phyloP scores from a whole-genome alignment of 2,113 vertebrate species.

The Synchiropus splendidus region DNA sequence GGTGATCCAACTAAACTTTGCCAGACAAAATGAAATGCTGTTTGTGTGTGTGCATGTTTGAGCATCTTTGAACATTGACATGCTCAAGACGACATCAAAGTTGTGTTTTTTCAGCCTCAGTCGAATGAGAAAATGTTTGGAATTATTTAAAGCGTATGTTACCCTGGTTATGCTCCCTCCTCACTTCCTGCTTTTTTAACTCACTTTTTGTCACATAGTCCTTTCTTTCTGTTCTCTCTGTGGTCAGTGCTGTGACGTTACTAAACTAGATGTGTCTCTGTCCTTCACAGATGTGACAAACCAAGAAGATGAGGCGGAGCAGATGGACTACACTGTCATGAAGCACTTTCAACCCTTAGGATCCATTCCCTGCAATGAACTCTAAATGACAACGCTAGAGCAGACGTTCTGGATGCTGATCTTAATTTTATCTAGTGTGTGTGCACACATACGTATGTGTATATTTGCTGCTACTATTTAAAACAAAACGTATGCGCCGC shows the following conservation, averaged over 20 bases:
- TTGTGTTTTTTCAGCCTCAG: too few species aligned
- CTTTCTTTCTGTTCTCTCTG: not conserved
- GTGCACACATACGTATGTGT: constrained; percentile 47
- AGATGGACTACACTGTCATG: constrained; percentile 67
- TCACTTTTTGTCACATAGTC: not conserved
- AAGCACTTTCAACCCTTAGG: constrained; percentile 89
- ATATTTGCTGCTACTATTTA: constrained; percentile 61
- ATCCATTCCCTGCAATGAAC: constrained; percentile 80
- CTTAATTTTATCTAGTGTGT: constrained; percentile 31
- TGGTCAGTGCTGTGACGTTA: not conserved
- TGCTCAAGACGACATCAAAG: not conserved
- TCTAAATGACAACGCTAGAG: constrained; percentile 27
- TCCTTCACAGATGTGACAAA: constrained; percentile 81
- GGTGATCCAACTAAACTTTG: constrained; percentile 5
- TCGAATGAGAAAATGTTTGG: too few species aligned
- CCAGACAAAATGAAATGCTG: not conserved
- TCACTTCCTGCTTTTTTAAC: not conserved
- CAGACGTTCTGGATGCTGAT: constrained; percentile 17
- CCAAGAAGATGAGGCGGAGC: constrained; percentile 80
- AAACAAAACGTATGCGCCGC: constrained; percentile 39
- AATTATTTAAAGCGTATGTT: not conserved
- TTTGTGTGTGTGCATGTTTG: not conserved
- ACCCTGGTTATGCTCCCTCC: not conserved
- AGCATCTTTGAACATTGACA: not conserved
- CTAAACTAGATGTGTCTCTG: constrained; percentile 16